phyloP scores from a whole-genome alignment of 92 coral and sea anemone genomes.

The Muricea muricata region DNA sequence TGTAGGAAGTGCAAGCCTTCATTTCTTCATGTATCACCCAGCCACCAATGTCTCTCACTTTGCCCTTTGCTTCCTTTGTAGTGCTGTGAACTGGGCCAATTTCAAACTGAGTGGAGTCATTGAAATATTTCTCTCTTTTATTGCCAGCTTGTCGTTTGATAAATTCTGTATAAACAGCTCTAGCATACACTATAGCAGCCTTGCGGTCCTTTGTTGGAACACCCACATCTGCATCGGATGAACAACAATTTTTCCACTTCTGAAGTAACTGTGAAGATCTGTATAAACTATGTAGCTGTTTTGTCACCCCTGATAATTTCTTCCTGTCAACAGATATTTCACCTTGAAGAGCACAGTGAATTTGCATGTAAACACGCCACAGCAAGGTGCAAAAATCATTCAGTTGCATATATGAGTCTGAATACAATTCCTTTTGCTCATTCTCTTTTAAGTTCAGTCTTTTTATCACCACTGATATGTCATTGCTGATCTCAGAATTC shows the following conservation, averaged over 20 bases:
- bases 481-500: no score
- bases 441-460: no score
- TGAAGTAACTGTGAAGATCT: no score
- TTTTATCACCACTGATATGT: no score
- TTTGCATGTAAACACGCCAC: no score
- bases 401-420: no score
- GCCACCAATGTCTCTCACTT: conserved; percentile 44
- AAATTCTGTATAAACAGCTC: conserved; percentile 13
- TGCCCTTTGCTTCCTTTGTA: conserved; percentile 47
- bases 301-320: no score
- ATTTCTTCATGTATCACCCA: conserved; percentile 51
- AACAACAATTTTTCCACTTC: conserved; percentile 32
- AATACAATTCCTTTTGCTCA: no score
- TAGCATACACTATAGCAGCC: conserved; percentile 10
- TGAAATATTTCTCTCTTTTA: conserved; percentile 3
- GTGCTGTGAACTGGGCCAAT: conserved; percentile 44
- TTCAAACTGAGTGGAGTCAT: conserved; percentile 28
- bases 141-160: not conserved
- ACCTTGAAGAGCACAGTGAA: no score
- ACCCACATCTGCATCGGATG: not conserved
- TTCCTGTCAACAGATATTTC: no score
- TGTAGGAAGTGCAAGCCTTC: conserved; percentile 28
- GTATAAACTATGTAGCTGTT: no score
- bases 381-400: no score
- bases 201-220: conserved; percentile 32